Conservation (phyloP, 37 sponge, comb jelly and placozoan species). For the Ianthella basta region DNA sequence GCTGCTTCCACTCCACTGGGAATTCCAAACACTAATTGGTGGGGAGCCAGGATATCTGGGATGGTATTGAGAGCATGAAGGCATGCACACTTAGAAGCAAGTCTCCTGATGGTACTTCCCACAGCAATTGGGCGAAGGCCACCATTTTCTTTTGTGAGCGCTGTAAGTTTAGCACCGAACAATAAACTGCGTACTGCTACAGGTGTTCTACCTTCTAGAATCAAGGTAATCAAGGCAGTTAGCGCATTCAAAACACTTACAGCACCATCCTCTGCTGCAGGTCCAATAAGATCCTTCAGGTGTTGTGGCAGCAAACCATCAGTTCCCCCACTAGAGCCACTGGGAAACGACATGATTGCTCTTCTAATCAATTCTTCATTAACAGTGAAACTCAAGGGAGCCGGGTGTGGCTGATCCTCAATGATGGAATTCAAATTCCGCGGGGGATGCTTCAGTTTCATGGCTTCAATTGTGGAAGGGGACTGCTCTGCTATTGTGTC, state of each 20-base stretch:
- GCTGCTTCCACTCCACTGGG: not conserved
- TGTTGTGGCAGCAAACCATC: slow-evolving; percentile 53
- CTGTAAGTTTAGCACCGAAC: slow-evolving; percentile 43
- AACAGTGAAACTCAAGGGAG: not conserved
- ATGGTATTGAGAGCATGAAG: slow-evolving; percentile 32
- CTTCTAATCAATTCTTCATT: not conserved
- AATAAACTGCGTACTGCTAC: slow-evolving; percentile 30
- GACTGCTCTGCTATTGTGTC: slow-evolving; percentile 1
- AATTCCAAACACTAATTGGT: slow-evolving; percentile 2
- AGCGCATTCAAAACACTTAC: slow-evolving; percentile 19
- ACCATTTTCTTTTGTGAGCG: slow-evolving; percentile 37
- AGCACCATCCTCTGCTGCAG: slow-evolving; percentile 22
- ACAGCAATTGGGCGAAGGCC: slow-evolving; percentile 55
- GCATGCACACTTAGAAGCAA: slow-evolving; percentile 41
- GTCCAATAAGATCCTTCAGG: slow-evolving; percentile 34
- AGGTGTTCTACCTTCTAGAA: slow-evolving; percentile 35
- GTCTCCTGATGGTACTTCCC: slow-evolving; percentile 31
- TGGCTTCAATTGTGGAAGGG: not conserved
- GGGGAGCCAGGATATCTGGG: not conserved
- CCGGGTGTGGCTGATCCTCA: not conserved
- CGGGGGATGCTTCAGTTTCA: slow-evolving; percentile 1
- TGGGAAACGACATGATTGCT: not conserved
- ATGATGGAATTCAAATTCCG: not conserved
- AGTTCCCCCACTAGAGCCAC: slow-evolving; percentile 40
- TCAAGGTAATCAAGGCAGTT: slow-evolving; percentile 19